Evolutionary conservation across 2,888 invertebrate genomes (phyloP).

Genomic region (Drosophila yooni): DNA sequence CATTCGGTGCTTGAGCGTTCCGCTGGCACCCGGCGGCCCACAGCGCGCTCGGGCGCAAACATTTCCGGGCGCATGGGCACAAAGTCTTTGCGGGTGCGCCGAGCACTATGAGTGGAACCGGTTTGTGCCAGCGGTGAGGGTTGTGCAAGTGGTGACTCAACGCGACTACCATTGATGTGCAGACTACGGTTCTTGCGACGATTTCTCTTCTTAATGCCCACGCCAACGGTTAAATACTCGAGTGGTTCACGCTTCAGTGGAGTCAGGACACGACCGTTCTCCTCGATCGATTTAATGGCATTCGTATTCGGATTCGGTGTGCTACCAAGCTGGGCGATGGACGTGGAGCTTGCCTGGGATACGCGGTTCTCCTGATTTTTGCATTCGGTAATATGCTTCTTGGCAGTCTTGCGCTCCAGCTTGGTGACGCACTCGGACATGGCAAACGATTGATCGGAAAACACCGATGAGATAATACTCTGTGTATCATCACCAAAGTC

Average conservation of each 20-base stretch:
- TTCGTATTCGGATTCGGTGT: slow-evolving; percentile 25
- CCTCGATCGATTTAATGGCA: slow-evolving; percentile 71
- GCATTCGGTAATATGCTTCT: slow-evolving; percentile 83
- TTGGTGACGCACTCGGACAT: slow-evolving; percentile 88
- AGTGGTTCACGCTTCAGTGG: slow-evolving; percentile 90
- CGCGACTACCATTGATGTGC: slow-evolving; percentile 86
- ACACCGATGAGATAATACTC: slow-evolving; percentile 90
- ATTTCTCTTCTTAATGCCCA: slow-evolving; percentile 89
- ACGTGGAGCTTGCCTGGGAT: slow-evolving; percentile 60
- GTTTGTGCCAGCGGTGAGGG: slow-evolving; percentile 86
- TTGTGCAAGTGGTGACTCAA: slow-evolving; percentile 86
- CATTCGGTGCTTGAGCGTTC: slow-evolving; percentile 85
- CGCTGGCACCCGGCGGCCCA: slow-evolving; percentile 28
- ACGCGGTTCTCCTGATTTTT: slow-evolving; percentile 83
- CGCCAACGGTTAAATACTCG: slow-evolving; percentile 90
- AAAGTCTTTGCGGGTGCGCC: slow-evolving; percentile 85
- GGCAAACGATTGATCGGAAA: slow-evolving; percentile 90
- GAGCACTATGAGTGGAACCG: slow-evolving; percentile 85
- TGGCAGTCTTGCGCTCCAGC: slow-evolving; percentile 86
- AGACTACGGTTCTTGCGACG: slow-evolving; percentile 88
- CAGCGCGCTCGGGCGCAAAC: slow-evolving; percentile 48
- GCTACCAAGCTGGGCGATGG: slow-evolving; percentile 49
- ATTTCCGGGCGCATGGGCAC: slow-evolving; percentile 58
- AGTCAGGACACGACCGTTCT: slow-evolving; percentile 86
- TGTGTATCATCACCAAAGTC: slow-evolving; percentile 88